Evolutionary conservation across 2,113 vertebrate species (phyloP), one percentile per base, ranked within the genome.

Genomic region (Ia io): DNA sequence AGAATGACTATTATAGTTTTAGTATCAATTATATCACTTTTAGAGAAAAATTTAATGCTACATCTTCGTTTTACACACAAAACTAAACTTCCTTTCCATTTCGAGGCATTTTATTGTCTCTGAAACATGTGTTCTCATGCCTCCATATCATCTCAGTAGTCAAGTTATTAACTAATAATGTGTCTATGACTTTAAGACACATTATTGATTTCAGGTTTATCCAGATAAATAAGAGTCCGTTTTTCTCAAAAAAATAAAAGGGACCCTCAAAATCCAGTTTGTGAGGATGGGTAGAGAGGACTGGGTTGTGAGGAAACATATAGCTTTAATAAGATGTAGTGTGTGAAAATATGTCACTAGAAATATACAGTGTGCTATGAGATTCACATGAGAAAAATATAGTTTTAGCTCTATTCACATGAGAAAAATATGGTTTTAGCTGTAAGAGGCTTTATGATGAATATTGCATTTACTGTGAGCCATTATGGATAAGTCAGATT

Each of bases 41-140:
- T 90, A 95, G 23, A 94, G 49, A 83, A 97, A 94, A 96, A 17
- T 65, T 67, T 88, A 88, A 78, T 88, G 49, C 56, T 93, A 47
- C 6, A 42, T 89, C 37, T 83, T 95, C 25, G 22, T 91, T 94
- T 97, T 95, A 77, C 37, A 63, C 32, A 42, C 9, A 65, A 91
- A 93, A 49, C 53, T 77, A 89, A 97, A 69, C 44, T 35, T 14
- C 86, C 61, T 79, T 84, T 94, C 16, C 42, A 47, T 95, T 94
- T 84, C 14, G 83, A 65, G 25, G 17, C 9, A 18, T 37, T 79
- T 96, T 84, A 63, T 85, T 93, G 6, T 94, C 77, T 96, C 23
- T 77, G 42, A 91, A 96, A 91, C 37, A 70, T 73, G 71, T 83
- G 47, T 79, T 89, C 23, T 93, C 63, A 3, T 91, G 35, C 67